Percentiles rank a stretch among this genome's conserved stretches.
Conservation (phyloP, 2,113 vertebrate species). For the Ellobius talpinus region DNA sequence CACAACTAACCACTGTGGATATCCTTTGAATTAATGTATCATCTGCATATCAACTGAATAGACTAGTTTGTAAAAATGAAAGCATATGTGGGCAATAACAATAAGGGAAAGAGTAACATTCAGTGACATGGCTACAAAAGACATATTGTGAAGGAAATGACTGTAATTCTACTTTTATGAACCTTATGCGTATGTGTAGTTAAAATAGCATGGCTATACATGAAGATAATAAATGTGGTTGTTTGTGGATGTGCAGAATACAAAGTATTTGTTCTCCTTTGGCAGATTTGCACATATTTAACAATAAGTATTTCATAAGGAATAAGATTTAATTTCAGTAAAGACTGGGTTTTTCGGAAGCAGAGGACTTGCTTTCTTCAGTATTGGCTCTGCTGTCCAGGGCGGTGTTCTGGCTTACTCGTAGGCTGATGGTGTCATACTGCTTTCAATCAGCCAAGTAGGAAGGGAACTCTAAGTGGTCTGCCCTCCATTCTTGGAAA, state of each 20-base stretch:
- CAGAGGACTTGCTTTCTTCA: neutral
- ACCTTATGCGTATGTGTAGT: neutral
- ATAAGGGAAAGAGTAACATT: neutral
- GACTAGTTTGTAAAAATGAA: neutral
- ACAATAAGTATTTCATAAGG: neutral
- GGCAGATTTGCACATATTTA: constrained; percentile 4
- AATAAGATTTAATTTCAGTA: neutral
- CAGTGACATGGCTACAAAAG: neutral
- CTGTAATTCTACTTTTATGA: neutral
- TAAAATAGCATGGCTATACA: neutral
- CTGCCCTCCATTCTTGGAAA: constrained; percentile 62
- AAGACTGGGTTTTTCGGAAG: neutral
- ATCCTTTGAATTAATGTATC: neutral
- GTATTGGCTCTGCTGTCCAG: neutral
- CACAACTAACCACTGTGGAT: rapidly evolving
- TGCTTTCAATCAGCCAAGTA: constrained; percentile 10
- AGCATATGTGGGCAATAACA: neutral
- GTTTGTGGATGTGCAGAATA: neutral
- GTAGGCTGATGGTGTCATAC: neutral
- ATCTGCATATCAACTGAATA: neutral
- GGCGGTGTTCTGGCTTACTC: constrained; percentile 48
- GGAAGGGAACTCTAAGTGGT: neutral
- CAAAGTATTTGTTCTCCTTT: neutral
- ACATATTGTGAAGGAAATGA: neutral
- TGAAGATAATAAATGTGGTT: neutral